Evolutionary conservation across 2,888 invertebrate species (phyloP).

Genomic region (Trichopria drosophilae): DNA sequence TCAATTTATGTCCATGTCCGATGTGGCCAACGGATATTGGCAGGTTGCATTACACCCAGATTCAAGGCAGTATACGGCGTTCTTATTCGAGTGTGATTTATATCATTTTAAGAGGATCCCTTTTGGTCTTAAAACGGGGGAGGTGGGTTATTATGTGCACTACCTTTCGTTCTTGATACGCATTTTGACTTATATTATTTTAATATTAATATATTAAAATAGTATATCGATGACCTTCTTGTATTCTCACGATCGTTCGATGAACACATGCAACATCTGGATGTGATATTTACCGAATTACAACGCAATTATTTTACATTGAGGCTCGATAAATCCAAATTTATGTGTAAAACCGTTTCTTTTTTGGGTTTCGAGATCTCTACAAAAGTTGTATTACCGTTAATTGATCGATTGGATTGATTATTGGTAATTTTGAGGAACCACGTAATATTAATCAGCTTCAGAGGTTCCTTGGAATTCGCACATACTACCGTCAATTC

Average conservation of each 20-base stretch:
- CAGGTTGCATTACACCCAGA: constrained; percentile 31
- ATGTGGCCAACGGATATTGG: constrained; percentile 35
- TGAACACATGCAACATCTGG: constrained; percentile 37
- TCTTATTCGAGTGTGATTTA: constrained; percentile 22
- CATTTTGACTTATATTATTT: constrained; percentile 36
- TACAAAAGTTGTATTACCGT: constrained; percentile 3
- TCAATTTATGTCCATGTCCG: constrained; percentile 28
- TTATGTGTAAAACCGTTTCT: not conserved
- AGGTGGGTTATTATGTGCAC: constrained; percentile 34
- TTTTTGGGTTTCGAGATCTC: constrained; percentile 18
- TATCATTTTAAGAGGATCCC: constrained; percentile 43
- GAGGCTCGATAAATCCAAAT: constrained; percentile 22
- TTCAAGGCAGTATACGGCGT: constrained; percentile 29
- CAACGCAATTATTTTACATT: too few relatives aligned
- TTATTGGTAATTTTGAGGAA: too few relatives aligned
- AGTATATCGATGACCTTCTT: constrained; percentile 46
- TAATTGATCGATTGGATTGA: constrained; percentile 3
- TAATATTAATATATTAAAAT: too few relatives aligned
- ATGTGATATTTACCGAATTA: constrained; percentile 36
- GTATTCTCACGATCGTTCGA: constrained; percentile 38
- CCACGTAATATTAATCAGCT: constrained; percentile 38
- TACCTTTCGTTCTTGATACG: constrained; percentile 36
- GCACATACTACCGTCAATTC: constrained; percentile 16
- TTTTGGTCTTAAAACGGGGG: constrained; percentile 44
- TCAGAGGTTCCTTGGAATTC: constrained; percentile 27